Evolutionary conservation across 37 sponge, comb jelly and placozoan species (phyloP).

Genomic region (Geodia barretti): DNA sequence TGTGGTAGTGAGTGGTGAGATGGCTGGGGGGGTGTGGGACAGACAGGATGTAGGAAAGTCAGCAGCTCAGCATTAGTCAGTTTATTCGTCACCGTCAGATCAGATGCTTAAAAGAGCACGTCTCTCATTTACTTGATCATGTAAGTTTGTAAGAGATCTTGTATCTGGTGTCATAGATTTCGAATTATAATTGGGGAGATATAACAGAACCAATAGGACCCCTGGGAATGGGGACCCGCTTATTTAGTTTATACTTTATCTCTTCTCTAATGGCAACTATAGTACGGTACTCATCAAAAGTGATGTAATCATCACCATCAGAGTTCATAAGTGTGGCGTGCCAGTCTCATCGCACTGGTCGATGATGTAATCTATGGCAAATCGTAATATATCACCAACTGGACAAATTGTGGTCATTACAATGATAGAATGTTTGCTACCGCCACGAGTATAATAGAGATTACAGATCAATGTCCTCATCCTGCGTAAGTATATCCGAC

Average conservation of each 20-base stretch:
- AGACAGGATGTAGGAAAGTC: constrained; percentile 81
- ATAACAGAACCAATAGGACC: too few species aligned
- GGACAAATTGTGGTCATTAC: too few species aligned
- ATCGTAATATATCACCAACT: too few species aligned
- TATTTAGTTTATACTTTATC: not conserved
- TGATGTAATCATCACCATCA: constrained; percentile 44
- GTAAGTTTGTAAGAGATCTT: constrained; percentile 54
- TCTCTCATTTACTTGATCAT: constrained; percentile 43
- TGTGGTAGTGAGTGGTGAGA: too few species aligned
- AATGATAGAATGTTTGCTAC: too few species aligned
- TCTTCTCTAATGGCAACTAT: not conserved
- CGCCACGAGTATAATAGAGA: too few species aligned
- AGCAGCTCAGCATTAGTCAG: constrained; percentile 76
- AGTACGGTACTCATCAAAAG: constrained; percentile 52
- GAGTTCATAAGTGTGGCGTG: constrained; percentile 43
- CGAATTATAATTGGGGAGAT: constrained; percentile 11
- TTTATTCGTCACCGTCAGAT: constrained; percentile 47
- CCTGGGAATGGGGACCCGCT: not conserved
- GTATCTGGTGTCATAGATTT: constrained; percentile 53
- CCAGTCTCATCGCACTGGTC: constrained; percentile 58
- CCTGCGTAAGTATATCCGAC: too few species aligned
- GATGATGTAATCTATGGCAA: constrained; percentile 36
- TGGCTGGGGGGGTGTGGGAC: not conserved
- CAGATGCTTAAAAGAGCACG: constrained; percentile 65
- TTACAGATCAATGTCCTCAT: too few species aligned